phyloP scores from a whole-genome alignment of 2,113 vertebrate genomes.

The Poeciliopsis retropinna region DNA sequence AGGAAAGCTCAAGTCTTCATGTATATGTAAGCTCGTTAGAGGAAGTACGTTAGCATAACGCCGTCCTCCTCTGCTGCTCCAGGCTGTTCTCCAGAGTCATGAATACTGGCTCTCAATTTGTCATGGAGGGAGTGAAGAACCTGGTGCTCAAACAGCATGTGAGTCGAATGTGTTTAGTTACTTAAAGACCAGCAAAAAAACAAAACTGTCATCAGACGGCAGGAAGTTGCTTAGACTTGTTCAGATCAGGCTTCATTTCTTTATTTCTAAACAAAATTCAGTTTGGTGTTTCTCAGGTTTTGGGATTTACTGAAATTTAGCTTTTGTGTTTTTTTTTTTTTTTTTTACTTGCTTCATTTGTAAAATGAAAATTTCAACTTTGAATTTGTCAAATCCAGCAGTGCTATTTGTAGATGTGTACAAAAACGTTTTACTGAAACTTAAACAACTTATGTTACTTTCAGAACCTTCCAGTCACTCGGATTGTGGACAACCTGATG shows the following conservation, averaged over 20 bases:
- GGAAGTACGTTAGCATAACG: neutral
- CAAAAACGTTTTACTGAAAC: too few species aligned
- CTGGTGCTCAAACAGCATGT: conserved; percentile 97
- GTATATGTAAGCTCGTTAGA: neutral
- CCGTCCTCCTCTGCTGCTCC: conserved; percentile 24
- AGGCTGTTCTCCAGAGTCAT: conserved; percentile 97
- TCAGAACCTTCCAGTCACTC: conserved; percentile 93
- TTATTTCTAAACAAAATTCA: too few species aligned
- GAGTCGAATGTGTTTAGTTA: conserved; percentile 65
- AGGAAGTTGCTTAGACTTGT: neutral
- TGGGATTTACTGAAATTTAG: too few species aligned
- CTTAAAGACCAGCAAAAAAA: neutral
- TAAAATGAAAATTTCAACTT: too few species aligned
- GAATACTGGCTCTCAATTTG: conserved; percentile 97
- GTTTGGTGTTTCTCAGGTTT: too few species aligned
- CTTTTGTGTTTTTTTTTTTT: too few species aligned
- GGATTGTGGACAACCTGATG: conserved; percentile 93
- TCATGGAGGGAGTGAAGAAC: conserved; percentile 99
- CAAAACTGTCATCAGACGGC: neutral
- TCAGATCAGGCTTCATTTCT: neutral
- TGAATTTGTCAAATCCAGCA: too few species aligned
- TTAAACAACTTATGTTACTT: neutral
- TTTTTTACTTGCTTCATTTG: too few species aligned
- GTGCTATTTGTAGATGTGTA: too few species aligned
- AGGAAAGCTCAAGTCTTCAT: neutral